phyloP scores from a whole-genome alignment of 2,797 vertebrate genomes.

The Eupleurogrammus muticus region DNA sequence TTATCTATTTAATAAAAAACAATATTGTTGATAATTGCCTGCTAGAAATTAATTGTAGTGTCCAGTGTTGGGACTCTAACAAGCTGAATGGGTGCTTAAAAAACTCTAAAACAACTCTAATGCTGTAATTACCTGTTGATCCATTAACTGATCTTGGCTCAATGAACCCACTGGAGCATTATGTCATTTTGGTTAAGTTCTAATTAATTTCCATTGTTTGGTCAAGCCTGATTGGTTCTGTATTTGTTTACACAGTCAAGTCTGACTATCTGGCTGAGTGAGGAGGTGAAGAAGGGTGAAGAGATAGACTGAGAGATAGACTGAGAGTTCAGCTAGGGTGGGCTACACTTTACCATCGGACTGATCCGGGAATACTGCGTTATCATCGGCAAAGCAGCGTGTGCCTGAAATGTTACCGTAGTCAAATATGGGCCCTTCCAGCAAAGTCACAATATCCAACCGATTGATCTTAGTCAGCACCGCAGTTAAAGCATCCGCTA shows the following conservation, averaged over 20 bases:
- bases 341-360: constrained; percentile 96
- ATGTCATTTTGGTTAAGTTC: constrained; percentile 21
- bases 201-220: constrained; percentile 26
- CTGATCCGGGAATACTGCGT: constrained; percentile 96
- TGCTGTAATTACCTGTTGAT: constrained; percentile 32
- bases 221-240: constrained; percentile 65
- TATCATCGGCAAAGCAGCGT: constrained; percentile 99
- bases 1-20: constrained; percentile 13
- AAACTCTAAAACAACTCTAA: constrained; percentile 17
- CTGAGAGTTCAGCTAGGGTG: constrained; percentile 85
- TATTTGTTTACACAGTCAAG: constrained; percentile 59
- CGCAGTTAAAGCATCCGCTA: constrained; percentile 98
- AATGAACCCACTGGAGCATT: constrained; percentile 36
- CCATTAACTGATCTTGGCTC: constrained; percentile 32
- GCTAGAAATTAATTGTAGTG: constrained; percentile 29
- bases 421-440: constrained; percentile 99
- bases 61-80: constrained; percentile 44
- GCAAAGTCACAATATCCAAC: constrained; percentile 99
- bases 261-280: constrained; percentile 75
- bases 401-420: constrained; percentile 99
- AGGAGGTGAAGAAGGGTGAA: constrained; percentile 82
- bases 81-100: constrained; percentile 29
- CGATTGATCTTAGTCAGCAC: constrained; percentile 99
- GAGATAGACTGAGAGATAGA: constrained; percentile 83
- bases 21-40: constrained; percentile 17